phyloP scores from a whole-genome alignment of 1,140 invertebrate genomes.

The Calosoma granatense region DNA sequence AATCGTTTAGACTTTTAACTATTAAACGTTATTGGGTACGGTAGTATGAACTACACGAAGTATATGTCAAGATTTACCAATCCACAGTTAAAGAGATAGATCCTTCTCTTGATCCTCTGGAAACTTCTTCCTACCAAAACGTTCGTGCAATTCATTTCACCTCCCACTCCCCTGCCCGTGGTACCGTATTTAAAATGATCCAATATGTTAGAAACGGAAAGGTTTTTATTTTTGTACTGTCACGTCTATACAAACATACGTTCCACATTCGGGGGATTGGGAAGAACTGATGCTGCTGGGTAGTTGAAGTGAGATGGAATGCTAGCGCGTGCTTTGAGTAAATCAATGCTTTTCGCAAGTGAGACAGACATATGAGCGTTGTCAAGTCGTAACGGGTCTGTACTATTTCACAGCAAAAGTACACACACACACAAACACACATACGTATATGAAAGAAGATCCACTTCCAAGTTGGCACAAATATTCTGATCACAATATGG shows the following conservation, averaged over 20 bases:
- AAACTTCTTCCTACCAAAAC: too few species aligned
- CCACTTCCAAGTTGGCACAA: neutral
- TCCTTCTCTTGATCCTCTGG: too few species aligned
- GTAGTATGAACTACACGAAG: too few species aligned
- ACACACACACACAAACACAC: neutral
- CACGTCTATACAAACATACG: conserved; percentile 2
- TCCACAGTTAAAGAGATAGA: too few species aligned
- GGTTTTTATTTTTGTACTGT: conserved; percentile 6
- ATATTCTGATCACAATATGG: neutral
- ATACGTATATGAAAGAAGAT: neutral
- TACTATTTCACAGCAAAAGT: neutral
- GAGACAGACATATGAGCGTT: neutral
- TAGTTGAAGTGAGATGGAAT: neutral
- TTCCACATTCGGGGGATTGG: neutral
- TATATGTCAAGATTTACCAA: too few species aligned
- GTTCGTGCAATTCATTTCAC: neutral
- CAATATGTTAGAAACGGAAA: neutral
- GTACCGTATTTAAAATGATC: conserved; percentile 5
- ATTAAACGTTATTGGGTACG: too few species aligned
- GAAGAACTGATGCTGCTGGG: neutral
- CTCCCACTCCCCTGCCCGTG: neutral
- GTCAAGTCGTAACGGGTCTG: neutral
- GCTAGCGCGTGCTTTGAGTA: neutral
- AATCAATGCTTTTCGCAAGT: neutral
- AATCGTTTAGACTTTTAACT: too few species aligned